Base-by-base conservation (phyloP, 2,888 invertebrate species). In the Caenorhabditis panamensis region DNA sequence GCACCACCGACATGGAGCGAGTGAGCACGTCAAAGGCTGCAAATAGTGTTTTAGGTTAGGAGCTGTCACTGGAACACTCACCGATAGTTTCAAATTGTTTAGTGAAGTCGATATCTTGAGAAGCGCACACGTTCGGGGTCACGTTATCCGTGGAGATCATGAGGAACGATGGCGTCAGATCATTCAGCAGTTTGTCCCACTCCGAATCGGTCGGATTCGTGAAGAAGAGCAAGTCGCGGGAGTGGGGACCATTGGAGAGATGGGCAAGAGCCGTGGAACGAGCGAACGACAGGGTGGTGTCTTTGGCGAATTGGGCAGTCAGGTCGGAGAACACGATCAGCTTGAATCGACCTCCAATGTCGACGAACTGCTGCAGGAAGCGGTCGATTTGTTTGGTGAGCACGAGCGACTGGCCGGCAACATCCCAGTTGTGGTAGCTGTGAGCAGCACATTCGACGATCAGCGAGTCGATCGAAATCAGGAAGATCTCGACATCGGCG, bases 401-500 rank as follows among this genome's bases (percentile, higher is more conserved):
- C 13, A 90, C 88, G 37, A 88, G 53, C 8, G 88, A 85, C 67
- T 90, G 90, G n/a, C 90, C 90, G 26, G 88, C 89, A 8, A 90
- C 83, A 26, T 83, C 83, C 89, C 89, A 88, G 59, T 90, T 89
- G 77, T 90, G 90, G 76, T 90, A 90, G 44, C 71, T 77, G 77
- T 90, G 90, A 20, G 89, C 88, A n/a, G 85, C 78, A 26, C 90
- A 82, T 66, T 90, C 90, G 18, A 89, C 67, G 26, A 90, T 78
- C 44, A 90, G 61, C 28, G 88, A 88, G 82, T 90, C 90, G 44
- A 90, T 56, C 0, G 88, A 89, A 53, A 90, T 89, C 47, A 90
- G 66, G 66, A 90, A 90, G 36, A 90, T 88, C 76, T 90, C 90
- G 11, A 90, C 89, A 61, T 90, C 89, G 6, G 90, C 90, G 75